Conservation (phyloP, 2,888 invertebrate species). For the Cheilosia pagana region DNA sequence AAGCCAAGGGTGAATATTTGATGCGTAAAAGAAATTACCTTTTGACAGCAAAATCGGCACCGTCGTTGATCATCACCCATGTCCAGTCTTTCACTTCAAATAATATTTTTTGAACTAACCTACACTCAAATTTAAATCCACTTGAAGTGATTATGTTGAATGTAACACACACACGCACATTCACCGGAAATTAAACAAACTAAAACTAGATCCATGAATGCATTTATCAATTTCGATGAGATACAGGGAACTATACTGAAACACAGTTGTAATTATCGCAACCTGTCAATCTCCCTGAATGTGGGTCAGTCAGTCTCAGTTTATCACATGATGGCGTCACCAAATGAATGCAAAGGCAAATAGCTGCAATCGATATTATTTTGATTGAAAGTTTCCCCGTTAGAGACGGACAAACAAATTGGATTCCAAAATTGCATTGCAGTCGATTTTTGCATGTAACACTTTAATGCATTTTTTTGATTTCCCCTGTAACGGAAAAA, state of each 20-base stretch:
- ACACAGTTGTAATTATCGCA: slow-evolving; percentile 15
- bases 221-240: neutral
- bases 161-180: neutral
- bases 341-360: no score
- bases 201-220: neutral
- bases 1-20: slow-evolving; percentile 44
- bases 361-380: slow-evolving; percentile 13
- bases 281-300: slow-evolving; percentile 6
- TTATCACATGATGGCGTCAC: neutral
- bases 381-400: slow-evolving; percentile 8
- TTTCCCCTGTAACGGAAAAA: neutral
- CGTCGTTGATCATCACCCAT: no score
- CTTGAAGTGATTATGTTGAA: no score
- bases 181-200: slow-evolving; percentile 5
- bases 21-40: slow-evolving; percentile 3
- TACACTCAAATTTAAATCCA: no score
- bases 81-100: neutral
- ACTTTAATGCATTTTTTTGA: slow-evolving; percentile 1
- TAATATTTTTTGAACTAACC: no score
- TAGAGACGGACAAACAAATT: neutral
- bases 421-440: neutral
- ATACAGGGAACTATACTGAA: neutral
- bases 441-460: neutral
- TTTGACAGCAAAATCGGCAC: neutral
- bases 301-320: slow-evolving; percentile 3